Base-by-base conservation (phyloP, 2,113 vertebrate species). In the Cervus canadensis region DNA sequence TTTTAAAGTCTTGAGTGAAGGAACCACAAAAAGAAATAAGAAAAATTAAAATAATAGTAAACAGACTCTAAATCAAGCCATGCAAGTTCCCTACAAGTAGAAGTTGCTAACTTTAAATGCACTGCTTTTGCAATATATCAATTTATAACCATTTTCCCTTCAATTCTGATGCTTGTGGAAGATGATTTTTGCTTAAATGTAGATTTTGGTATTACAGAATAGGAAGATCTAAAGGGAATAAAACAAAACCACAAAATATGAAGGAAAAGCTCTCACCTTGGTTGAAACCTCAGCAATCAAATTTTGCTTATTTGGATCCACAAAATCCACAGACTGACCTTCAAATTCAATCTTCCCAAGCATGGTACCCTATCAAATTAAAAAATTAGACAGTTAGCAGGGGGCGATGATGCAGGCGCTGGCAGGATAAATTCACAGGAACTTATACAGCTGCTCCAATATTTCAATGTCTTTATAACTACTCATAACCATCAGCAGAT, bases 261-360 rank as follows among this genome's bases (percentile, higher is more conserved):
- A 50, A 36, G 30, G 87, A 89, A 93, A 95, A 3, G 89, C 26
- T 64, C 97, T 99, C 98, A 99, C 99, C 99, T 99, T 99, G 60
- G 99, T 99, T 97, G 99, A 99, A 98, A 99, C 99, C 95, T 99
- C 99, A 64, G 99, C 99, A 97, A 99, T 98, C 88, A 99, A 98
- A 97, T 99, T 99, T 94, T 98, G 98, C 64, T 99, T 98, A 97
- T 99, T 99, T 95, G 99, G 99, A 97, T 99, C 99, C 92, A 97
- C 97, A 97, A 99, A 99, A 86, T 99, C 99, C 93, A 99, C 98
- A 2, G 99, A 98, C 10, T 99, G 99, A 74, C 99, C 99, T 95
- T 99, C 99, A 99, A 99, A 99, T 98, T 99, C 99, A 98, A 99
- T 99, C 98, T 99, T 99, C 33, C 99, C 99, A 98, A 99, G 99